phyloP scores from a whole-genome alignment of 2,113 vertebrate species.

The Columbina picui region DNA sequence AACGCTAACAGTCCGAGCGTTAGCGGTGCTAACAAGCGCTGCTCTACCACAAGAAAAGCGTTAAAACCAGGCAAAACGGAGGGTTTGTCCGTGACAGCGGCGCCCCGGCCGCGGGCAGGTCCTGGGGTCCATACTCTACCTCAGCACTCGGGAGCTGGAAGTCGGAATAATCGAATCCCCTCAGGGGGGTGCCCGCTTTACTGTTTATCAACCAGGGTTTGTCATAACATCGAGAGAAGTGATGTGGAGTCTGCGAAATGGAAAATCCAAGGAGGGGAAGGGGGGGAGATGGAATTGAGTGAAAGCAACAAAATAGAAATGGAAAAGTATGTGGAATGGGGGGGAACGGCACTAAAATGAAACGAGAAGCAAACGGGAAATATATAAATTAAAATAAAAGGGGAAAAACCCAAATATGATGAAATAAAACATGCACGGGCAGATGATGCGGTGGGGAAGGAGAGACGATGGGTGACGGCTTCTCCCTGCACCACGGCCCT shows the following conservation, averaged over 20 bases:
- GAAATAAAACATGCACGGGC: slow-evolving; percentile 37
- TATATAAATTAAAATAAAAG: slow-evolving; percentile 41
- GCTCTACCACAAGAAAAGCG: slow-evolving; percentile 35
- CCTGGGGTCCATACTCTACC: slow-evolving; percentile 82
- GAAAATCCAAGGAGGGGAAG: slow-evolving; percentile 75
- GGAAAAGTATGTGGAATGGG: not conserved
- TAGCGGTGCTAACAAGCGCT: slow-evolving; percentile 68
- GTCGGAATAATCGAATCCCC: slow-evolving; percentile 92
- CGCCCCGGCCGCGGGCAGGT: not conserved
- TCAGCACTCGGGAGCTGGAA: slow-evolving; percentile 77
- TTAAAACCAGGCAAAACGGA: slow-evolving; percentile 1
- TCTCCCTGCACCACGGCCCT: not conserved
- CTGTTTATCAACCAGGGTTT: slow-evolving; percentile 99
- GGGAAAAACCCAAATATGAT: slow-evolving; percentile 7
- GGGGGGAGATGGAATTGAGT: slow-evolving; percentile 48
- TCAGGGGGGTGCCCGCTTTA: slow-evolving; percentile 91
- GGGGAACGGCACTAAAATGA: not conserved
- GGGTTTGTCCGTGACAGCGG: not conserved
- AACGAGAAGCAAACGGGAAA: slow-evolving; percentile 44
- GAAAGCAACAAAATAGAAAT: slow-evolving; percentile 50
- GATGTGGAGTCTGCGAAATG: slow-evolving; percentile 90
- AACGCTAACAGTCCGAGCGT: not conserved
- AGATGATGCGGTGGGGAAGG: not conserved
- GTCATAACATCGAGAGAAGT: slow-evolving; percentile 96
- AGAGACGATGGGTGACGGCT: not conserved